Evolutionary conservation across 1,140 invertebrate species (phyloP), one percentile per base, ranked within the genome.

Genomic region (Agraylea sexmaculata): DNA sequence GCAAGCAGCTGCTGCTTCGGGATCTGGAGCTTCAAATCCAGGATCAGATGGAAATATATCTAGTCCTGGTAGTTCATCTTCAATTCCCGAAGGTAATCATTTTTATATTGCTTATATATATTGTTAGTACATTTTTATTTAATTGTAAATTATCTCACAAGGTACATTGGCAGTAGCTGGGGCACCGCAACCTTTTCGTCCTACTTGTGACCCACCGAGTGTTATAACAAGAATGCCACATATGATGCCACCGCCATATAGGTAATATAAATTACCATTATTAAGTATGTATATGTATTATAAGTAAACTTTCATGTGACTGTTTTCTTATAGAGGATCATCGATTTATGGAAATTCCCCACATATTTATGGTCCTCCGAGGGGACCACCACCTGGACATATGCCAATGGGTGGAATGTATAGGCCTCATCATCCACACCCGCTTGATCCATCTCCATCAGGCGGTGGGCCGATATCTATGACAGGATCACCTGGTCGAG

Each of bases 141-240:
- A n/a, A 7, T 39, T 44, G 19, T 33, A 31, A 37, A 32, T 7
- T 40, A 22, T 36, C 40, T 30, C 42, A 49, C 25, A 46, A 62
- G 58, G 63, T 31, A 55, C 65, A 41, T 37, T 68, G 45, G 61
- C 67, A 10, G 62, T 68, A 40, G 62, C 64, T 8, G 64, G 63
- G 1, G 63, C 59, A 10, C 64, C 63, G 35, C 63, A 63, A 42
- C 66, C 63, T 0, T 68, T 64, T 51, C 64, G 65, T 45, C 63
- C 65, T 2, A 54, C 57, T 12, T 40, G 59, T 0, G 71, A 72
- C 51, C 70, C 71, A 49, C 73, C 73, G 44, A 74, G 72, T 45
- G 68, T 75, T 27, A 76, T 75, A 37, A 75, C 72, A 6, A 60
- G 73, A 21, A 75, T 77, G 72, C 67, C 74, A 18, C 73, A 77